phyloP scores from a whole-genome alignment of 2,888 invertebrate genomes.

The Caenorhabditis panamensis region DNA sequence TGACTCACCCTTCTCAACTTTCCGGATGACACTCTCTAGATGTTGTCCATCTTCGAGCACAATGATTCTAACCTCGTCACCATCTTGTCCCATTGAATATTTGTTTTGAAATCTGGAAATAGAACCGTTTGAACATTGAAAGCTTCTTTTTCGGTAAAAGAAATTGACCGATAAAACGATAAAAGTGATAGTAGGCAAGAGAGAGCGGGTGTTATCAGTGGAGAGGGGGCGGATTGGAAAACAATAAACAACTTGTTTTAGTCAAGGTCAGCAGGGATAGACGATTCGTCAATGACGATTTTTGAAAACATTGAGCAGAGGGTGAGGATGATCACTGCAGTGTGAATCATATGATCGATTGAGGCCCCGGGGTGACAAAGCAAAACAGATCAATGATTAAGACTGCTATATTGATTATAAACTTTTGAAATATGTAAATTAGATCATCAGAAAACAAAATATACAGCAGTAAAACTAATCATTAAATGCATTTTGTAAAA shows the following conservation, averaged over 20 bases:
- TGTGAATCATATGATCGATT: no score
- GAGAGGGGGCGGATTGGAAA: slow-evolving; percentile 5
- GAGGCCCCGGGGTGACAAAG: no score
- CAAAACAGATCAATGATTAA: no score
- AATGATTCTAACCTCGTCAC: slow-evolving; percentile 66
- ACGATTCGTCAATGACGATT: neutral
- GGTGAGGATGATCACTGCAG: no score
- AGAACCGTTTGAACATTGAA: neutral
- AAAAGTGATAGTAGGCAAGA: neutral
- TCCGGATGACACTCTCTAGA: slow-evolving; percentile 73
- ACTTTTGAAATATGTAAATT: no score
- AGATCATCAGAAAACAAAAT: no score
- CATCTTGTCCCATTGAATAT: slow-evolving; percentile 24
- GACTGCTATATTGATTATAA: no score
- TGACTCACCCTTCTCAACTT: slow-evolving; percentile 75
- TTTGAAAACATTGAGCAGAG: neutral
- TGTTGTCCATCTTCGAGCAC: slow-evolving; percentile 75
- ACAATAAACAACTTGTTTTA: slow-evolving; percentile 31
- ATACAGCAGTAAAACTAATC: no score
- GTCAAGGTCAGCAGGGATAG: slow-evolving; percentile 12
- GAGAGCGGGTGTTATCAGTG: neutral
- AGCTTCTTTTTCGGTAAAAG: neutral
- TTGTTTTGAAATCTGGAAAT: neutral
- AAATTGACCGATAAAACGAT: slow-evolving; percentile 14
- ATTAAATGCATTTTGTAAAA: no score